These are phyloP conservation scores for Leucania comma DNA, from an alignment of 2,888 invertebrate species.

Conservation along the genomic window DNA sequence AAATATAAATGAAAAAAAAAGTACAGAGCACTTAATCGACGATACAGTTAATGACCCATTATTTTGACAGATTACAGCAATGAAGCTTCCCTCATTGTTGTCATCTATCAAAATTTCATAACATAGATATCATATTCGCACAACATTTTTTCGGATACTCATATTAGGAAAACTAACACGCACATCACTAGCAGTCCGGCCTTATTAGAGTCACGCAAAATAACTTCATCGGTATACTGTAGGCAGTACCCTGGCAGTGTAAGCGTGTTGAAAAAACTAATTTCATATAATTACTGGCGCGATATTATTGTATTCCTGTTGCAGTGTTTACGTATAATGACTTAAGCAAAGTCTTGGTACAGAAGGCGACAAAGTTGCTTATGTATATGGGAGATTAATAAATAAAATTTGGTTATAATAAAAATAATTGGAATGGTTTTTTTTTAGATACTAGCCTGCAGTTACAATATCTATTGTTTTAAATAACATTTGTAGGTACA, in stretches of 20 bases:
- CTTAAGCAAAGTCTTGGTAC: constrained; percentile 52
- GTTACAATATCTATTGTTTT: too few relatives aligned
- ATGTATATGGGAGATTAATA: too few relatives aligned
- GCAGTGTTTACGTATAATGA: constrained; percentile 58
- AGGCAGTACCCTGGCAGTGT: constrained; percentile 8
- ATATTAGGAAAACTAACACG: not conserved
- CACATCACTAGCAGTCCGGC: constrained; percentile 49
- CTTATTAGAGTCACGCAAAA: constrained; percentile 75
- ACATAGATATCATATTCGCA: too few relatives aligned
- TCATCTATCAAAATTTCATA: not conserved
- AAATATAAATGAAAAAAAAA: too few relatives aligned
- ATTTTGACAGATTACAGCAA: too few relatives aligned
- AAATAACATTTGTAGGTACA: too few relatives aligned
- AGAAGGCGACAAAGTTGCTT: not conserved
- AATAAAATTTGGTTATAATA: not conserved
- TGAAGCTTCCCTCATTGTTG: too few relatives aligned
- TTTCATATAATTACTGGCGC: constrained; percentile 57
- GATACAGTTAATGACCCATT: too few relatives aligned
- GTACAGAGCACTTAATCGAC: too few relatives aligned
- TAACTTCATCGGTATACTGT: constrained; percentile 74
- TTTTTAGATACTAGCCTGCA: too few relatives aligned
- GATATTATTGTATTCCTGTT: constrained; percentile 56
- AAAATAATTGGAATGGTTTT: not conserved
- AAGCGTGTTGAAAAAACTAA: constrained; percentile 64
- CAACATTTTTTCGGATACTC: constrained; percentile 3